phyloP scores from a whole-genome alignment of 2,113 vertebrate species.

The Lota lota region DNA sequence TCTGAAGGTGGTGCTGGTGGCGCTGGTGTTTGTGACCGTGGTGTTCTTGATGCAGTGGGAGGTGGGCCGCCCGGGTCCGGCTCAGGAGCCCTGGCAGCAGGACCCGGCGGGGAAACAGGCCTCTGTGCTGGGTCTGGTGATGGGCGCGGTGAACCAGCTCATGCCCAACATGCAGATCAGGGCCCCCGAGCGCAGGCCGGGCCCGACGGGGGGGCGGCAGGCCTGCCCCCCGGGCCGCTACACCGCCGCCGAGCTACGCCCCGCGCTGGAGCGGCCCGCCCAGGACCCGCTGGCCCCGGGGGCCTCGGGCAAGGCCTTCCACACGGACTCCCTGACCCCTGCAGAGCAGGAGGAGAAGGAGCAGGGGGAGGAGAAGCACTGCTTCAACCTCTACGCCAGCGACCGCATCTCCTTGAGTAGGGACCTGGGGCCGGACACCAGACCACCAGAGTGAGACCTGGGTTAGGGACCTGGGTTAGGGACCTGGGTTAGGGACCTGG shows the following conservation, averaged over 20 bases:
- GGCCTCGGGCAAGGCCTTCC: slow-evolving; percentile 88
- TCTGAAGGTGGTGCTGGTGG: slow-evolving; percentile 81
- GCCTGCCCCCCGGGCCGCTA: slow-evolving; percentile 87
- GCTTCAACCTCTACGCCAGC: slow-evolving; percentile 95
- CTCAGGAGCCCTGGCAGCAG: slow-evolving; percentile 78
- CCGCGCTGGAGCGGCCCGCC: slow-evolving; percentile 82
- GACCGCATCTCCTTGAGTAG: slow-evolving; percentile 95
- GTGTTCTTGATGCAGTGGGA: slow-evolving; percentile 95
- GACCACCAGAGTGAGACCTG: too few relatives aligned
- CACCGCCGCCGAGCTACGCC: slow-evolving; percentile 84
- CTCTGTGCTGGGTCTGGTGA: slow-evolving; percentile 84
- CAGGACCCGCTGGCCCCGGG: slow-evolving; percentile 87
- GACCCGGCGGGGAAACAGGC: slow-evolving; percentile 82
- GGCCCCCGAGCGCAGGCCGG: slow-evolving; percentile 82
- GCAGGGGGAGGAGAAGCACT: slow-evolving; percentile 89
- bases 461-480: too few relatives aligned
- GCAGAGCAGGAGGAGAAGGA: slow-evolving; percentile 91
- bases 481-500: too few relatives aligned
- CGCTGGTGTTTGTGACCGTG: slow-evolving; percentile 87
- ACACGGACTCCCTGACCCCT: slow-evolving; percentile 75
- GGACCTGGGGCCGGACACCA: slow-evolving; percentile 47
- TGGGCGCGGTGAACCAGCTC: slow-evolving; percentile 94
- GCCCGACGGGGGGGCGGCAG: slow-evolving; percentile 50
- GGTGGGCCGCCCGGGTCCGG: slow-evolving; percentile 81
- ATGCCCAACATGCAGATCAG: slow-evolving; percentile 98